These are phyloP conservation scores for Glyphotaelius pellucidus DNA, from an alignment of 2,888 invertebrate species.

Conservation along the genomic window DNA sequence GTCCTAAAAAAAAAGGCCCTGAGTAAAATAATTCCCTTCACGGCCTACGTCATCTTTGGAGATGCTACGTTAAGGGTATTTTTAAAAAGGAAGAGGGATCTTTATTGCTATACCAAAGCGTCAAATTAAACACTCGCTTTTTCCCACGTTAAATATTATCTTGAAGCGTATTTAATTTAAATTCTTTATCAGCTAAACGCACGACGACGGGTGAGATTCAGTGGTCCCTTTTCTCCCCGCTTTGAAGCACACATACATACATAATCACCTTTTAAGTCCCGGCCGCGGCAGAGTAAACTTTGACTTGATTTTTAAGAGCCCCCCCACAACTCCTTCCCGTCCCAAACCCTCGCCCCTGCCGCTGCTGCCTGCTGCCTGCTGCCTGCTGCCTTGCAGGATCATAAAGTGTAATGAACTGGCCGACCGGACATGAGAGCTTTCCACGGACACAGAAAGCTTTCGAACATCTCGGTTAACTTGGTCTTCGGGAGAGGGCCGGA, in stretches of 20 bases:
- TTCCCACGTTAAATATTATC: neutral
- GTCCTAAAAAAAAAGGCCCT: no score
- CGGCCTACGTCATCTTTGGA: no score
- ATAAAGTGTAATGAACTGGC: constrained; percentile 44
- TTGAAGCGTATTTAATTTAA: neutral
- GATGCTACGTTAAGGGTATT: no score
- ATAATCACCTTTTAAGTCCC: constrained; percentile 7
- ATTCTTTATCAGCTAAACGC: neutral
- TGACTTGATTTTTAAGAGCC: constrained; percentile 22
- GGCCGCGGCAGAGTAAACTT: constrained; percentile 21
- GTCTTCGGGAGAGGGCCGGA: neutral
- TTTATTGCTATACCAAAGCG: no score
- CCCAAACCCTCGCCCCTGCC: neutral
- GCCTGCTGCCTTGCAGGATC: neutral
- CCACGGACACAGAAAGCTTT: constrained; percentile 37
- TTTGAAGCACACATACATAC: neutral
- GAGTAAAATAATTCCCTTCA: no score
- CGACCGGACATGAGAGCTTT: constrained; percentile 32
- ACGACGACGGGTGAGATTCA: neutral
- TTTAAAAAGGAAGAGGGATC: no score
- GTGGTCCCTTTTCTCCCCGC: neutral
- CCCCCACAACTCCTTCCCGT: neutral
- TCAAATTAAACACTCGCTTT: neutral
- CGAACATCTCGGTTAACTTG: constrained; percentile 29
- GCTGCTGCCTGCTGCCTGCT: neutral